Percentiles rank a stretch among this genome's conserved stretches.
phyloP scores from a whole-genome alignment of 2,113 vertebrate species.

The Python bivittatus region DNA sequence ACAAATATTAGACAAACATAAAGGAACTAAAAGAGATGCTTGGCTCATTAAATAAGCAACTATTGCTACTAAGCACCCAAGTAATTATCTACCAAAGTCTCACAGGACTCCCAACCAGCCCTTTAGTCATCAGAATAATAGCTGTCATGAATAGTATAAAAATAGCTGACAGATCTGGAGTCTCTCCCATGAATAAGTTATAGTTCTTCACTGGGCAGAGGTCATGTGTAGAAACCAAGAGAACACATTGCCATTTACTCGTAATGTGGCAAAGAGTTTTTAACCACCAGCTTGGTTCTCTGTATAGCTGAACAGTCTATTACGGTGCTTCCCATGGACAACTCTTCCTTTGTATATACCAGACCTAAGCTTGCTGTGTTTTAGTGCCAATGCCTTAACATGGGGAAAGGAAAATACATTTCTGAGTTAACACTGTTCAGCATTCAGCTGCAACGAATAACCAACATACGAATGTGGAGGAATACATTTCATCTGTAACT shows the following conservation, averaged over 20 bases:
- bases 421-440: not conserved
- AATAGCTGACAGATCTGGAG: not conserved
- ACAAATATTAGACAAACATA: not conserved
- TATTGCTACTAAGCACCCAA: not conserved
- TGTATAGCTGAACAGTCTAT: conserved; percentile 3
- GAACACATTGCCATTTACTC: not conserved
- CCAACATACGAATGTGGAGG: no score
- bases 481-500: no score
- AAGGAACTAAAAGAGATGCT: not conserved
- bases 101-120: not conserved
- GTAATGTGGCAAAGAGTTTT: not conserved
- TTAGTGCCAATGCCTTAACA: not conserved
- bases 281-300: not conserved
- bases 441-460: no score
- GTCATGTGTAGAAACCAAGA: not conserved
- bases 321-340: not conserved
- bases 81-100: not conserved
- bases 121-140: not conserved
- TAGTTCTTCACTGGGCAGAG: not conserved
- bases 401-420: not conserved
- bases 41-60: not conserved
- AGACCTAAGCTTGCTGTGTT: not conserved
- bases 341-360: not conserved
- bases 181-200: conserved; percentile 25
- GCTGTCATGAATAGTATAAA: not conserved